Evolutionary conservation across 2,888 invertebrate genomes (phyloP).

Genomic region (Halictus ligatus): DNA sequence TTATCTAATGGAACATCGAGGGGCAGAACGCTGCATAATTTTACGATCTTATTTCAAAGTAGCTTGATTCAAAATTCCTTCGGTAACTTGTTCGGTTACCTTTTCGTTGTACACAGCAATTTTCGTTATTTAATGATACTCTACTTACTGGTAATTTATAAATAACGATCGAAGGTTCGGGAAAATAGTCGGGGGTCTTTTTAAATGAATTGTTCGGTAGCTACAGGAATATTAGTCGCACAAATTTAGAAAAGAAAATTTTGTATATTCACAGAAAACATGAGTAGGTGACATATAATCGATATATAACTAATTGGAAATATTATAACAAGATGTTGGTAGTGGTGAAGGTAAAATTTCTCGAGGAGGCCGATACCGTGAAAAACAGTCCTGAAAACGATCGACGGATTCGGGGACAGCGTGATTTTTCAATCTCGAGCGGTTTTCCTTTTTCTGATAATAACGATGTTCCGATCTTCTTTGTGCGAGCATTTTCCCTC

Average conservation of each 20-base stretch:
- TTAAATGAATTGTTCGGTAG: too few relatives aligned
- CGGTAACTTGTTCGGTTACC: background rate
- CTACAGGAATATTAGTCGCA: too few relatives aligned
- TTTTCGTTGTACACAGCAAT: too few relatives aligned
- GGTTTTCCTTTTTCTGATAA: background rate
- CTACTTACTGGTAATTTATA: too few relatives aligned
- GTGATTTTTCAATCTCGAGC: background rate
- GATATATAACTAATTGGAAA: background rate
- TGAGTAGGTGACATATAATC: too few relatives aligned
- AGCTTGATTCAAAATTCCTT: too few relatives aligned
- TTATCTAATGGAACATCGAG: background rate
- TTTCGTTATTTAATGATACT: too few relatives aligned
- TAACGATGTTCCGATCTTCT: background rate
- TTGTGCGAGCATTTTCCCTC: background rate
- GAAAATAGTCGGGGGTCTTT: too few relatives aligned
- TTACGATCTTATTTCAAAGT: background rate
- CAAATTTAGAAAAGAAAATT: too few relatives aligned
- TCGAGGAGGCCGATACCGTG: background rate
- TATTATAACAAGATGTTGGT: background rate
- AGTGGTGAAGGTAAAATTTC: background rate
- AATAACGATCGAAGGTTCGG: too few relatives aligned
- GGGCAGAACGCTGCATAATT: background rate
- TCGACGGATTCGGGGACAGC: background rate
- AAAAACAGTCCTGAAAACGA: background rate
- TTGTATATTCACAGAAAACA: too few relatives aligned